phyloP scores from a whole-genome alignment of 1,140 invertebrate species.

The Ceratina calcarata region DNA sequence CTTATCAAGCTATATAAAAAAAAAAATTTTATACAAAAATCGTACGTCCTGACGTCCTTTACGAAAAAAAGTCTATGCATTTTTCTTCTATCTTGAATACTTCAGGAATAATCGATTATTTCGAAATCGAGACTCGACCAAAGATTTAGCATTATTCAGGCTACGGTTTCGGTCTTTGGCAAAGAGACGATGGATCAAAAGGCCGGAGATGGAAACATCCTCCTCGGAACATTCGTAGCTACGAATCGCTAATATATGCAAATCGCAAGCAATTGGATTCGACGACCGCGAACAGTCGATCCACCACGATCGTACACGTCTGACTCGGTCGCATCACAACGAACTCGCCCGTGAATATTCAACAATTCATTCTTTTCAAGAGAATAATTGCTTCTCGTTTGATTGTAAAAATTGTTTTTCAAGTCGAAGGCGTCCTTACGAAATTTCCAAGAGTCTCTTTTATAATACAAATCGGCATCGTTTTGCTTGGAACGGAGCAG shows the following conservation, averaged over 20 bases:
- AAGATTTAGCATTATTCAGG: no score
- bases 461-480: no score
- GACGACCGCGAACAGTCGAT: background rate
- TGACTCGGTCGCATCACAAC: no score
- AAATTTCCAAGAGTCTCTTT: background rate
- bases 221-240: background rate
- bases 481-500: no score
- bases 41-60: no score
- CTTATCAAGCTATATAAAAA: no score
- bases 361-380: background rate
- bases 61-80: no score
- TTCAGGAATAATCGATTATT: no score
- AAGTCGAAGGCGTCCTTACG: background rate
- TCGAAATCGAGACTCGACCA: background rate
- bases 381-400: background rate
- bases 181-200: background rate
- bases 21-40: no score
- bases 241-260: conserved; percentile 4
- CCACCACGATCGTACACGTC: no score
- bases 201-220: background rate
- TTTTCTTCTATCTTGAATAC: no score
- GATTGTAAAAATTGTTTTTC: background rate
- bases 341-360: conserved; percentile 11
- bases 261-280: conserved; percentile 1
- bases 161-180: no score